Conservation (phyloP, 2,113 vertebrate species). For the Myotis brandtii region DNA sequence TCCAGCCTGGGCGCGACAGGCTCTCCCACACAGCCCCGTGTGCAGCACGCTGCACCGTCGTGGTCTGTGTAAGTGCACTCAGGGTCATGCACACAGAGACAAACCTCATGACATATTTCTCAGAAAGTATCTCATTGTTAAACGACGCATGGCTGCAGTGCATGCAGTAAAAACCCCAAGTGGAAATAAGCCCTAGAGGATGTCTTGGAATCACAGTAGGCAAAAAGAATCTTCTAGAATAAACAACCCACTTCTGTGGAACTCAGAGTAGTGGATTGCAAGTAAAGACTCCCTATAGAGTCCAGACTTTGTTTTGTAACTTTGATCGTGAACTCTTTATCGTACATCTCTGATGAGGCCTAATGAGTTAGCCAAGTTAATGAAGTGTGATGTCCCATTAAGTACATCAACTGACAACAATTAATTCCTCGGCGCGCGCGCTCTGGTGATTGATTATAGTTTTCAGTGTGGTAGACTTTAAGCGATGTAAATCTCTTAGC, state of each 20-base stretch:
- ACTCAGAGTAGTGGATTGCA: background rate
- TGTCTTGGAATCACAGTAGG: background rate
- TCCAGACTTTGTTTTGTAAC: slow-evolving; percentile 65
- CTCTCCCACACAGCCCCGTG: background rate
- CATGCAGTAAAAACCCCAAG: background rate
- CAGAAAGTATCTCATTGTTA: background rate
- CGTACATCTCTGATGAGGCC: slow-evolving; percentile 69
- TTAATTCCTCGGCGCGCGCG: slow-evolving; percentile 67
- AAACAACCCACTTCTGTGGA: background rate
- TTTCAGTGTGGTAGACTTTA: slow-evolving; percentile 59
- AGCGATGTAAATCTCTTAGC: slow-evolving; percentile 56
- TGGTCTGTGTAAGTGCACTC: background rate
- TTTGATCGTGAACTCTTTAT: slow-evolving; percentile 52
- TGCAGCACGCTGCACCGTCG: accelerated
- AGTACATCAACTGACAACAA: slow-evolving; percentile 76
- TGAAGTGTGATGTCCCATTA: slow-evolving; percentile 72
- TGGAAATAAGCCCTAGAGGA: background rate
- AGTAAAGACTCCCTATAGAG: slow-evolving; percentile 35
- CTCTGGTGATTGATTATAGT: slow-evolving; percentile 70
- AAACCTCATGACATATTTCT: background rate
- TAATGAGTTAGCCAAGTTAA: slow-evolving; percentile 75
- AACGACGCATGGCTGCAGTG: too few relatives aligned
- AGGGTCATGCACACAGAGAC: too few relatives aligned
- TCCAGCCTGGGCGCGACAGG: background rate
- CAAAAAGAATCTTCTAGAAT: slow-evolving; percentile 51